Evolutionary conservation across 2,113 vertebrate species (phyloP).

Genomic region (Notarius lentiginosus): DNA sequence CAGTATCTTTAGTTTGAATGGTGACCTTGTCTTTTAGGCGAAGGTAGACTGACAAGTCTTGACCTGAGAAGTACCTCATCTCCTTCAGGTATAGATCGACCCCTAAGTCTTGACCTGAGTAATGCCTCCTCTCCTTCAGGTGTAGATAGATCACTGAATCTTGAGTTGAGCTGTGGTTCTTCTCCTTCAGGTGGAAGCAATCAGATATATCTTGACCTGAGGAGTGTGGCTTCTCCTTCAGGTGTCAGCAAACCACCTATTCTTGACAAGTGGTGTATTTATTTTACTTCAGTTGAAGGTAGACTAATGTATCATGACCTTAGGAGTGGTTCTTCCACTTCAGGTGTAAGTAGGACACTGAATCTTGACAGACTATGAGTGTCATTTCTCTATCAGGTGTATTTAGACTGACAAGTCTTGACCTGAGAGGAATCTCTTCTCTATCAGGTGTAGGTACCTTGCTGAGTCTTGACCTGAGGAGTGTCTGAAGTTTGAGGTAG

Average conservation of each 20-base stretch:
- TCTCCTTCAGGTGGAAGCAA: too few species aligned
- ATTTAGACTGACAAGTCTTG: not conserved
- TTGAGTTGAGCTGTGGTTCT: too few species aligned
- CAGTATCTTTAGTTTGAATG: not conserved
- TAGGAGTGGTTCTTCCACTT: too few species aligned
- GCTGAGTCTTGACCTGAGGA: not conserved
- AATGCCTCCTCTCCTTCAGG: not conserved
- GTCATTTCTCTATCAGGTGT: not conserved
- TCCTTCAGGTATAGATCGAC: not conserved
- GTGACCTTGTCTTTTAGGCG: not conserved
- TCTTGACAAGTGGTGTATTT: too few species aligned
- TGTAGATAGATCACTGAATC: not conserved
- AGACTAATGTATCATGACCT: too few species aligned
- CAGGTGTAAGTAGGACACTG: too few species aligned
- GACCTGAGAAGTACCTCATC: not conserved
- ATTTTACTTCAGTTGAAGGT: too few species aligned
- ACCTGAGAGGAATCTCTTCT: not conserved
- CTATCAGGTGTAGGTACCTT: not conserved
- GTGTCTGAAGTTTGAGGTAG: not conserved
- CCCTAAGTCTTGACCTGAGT: not conserved
- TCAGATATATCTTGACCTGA: too few species aligned
- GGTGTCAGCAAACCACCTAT: too few species aligned
- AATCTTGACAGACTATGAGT: not conserved
- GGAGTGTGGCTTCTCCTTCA: too few species aligned
- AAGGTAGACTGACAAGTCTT: not conserved